These are phyloP conservation scores for Autographa gamma DNA, from an alignment of 2,888 invertebrate species.

Conservation along the genomic window DNA sequence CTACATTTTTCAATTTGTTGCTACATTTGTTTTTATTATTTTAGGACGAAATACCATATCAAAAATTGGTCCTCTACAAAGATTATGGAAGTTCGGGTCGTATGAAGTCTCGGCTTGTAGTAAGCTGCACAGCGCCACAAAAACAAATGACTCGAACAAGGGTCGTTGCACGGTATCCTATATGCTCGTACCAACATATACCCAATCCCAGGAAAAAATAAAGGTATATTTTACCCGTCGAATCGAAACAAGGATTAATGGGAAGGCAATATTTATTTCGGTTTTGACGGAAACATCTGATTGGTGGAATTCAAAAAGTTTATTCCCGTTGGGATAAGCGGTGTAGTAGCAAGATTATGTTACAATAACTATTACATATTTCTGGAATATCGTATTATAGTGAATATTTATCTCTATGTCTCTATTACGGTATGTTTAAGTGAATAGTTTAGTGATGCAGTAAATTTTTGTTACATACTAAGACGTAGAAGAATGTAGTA, in stretches of 20 bases:
- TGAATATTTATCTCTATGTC: not conserved
- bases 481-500: not conserved
- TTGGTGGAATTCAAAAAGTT: not conserved
- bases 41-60: not conserved
- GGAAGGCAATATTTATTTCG: not conserved
- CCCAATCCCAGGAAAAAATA: not conserved
- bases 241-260: not conserved
- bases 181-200: not conserved
- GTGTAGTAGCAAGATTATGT: not conserved
- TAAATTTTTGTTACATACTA: not conserved
- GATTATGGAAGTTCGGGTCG: not conserved
- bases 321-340: not conserved
- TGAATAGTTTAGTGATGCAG: not conserved
- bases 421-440: not conserved
- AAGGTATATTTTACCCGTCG: slow-evolving; percentile 2
- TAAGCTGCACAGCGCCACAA: slow-evolving; percentile 2
- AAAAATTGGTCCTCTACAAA: not conserved
- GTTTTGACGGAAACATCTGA: not conserved
- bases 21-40: slow-evolving; percentile 11
- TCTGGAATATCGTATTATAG: not conserved
- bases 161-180: not conserved
- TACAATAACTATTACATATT: not conserved
- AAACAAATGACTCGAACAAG: slow-evolving; percentile 1
- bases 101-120: not conserved
- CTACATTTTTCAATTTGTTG: slow-evolving; percentile 11